phyloP scores from a whole-genome alignment of 2,888 invertebrate genomes.

The Creontiades dilutus region DNA sequence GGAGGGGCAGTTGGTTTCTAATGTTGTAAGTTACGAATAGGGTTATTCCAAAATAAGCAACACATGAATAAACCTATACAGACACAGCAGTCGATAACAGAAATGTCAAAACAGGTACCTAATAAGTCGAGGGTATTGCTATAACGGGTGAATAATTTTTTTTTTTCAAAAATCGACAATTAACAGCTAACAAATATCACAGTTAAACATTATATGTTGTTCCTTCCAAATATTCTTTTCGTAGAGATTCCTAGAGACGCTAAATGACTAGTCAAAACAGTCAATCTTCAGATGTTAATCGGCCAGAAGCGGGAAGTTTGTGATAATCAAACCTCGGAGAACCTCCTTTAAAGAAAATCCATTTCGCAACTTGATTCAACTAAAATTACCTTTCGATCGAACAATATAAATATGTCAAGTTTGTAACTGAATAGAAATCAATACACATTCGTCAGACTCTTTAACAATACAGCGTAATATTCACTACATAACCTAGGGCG shows the following conservation, averaged over 20 bases:
- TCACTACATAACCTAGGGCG: too few species aligned
- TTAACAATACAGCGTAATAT: too few species aligned
- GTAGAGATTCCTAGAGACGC: neutral
- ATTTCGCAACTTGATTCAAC: constrained; percentile 21
- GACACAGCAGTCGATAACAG: neutral
- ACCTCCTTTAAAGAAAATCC: neutral
- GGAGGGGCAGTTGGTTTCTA: neutral
- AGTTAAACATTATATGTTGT: constrained; percentile 28
- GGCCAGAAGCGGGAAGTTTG: constrained; percentile 26
- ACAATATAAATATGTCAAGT: too few species aligned
- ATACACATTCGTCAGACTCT: too few species aligned
- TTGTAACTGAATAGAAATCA: too few species aligned
- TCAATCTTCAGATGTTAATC: constrained; percentile 4
- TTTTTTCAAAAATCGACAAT: neutral
- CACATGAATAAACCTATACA: neutral
- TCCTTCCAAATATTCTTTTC: constrained; percentile 8
- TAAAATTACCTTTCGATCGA: neutral
- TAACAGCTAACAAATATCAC: constrained; percentile 42
- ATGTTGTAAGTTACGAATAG: neutral
- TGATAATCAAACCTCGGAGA: neutral
- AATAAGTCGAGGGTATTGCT: neutral
- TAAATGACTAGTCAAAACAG: constrained; percentile 6
- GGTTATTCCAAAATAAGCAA: neutral
- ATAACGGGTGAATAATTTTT: neutral
- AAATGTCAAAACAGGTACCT: neutral